A percentile compares a stretch with the other conserved stretches of the same genome.
Conservation (phyloP, 1,140 invertebrate genomes). For the Heliconius congener region DNA sequence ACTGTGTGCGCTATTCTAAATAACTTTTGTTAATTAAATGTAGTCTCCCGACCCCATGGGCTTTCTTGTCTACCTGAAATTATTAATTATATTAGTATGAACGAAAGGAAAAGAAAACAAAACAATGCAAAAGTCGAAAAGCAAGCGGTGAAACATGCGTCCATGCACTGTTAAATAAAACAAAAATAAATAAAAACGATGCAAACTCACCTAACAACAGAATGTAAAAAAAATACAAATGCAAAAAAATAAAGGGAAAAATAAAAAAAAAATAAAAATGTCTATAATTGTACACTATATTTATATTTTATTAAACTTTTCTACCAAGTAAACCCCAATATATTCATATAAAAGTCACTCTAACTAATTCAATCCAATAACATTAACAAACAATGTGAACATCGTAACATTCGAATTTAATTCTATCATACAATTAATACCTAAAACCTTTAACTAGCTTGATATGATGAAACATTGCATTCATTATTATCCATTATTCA, state of each 20-base stretch:
- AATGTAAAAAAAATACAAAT: constrained; percentile 31
- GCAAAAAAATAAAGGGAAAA: constrained; percentile 35
- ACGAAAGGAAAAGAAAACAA: constrained; percentile 63
- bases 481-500: constrained; percentile 47
- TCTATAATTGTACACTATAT: constrained; percentile 62
- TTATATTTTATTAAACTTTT: constrained; percentile 79
- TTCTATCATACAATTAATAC: constrained; percentile 63
- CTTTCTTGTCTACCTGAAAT: constrained; percentile 79
- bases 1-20: constrained; percentile 56
- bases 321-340: constrained; percentile 81
- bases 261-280: constrained; percentile 59
- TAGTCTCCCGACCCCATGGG: constrained; percentile 76
- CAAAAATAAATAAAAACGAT: constrained; percentile 28
- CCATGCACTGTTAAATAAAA: constrained; percentile 52
- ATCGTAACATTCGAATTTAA: constrained; percentile 62
- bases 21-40: constrained; percentile 74
- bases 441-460: constrained; percentile 62
- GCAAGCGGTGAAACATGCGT: constrained; percentile 65
- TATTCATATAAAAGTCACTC: constrained; percentile 81
- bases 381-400: constrained; percentile 79
- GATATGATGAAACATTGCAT: constrained; percentile 71
- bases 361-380: constrained; percentile 75
- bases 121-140: constrained; percentile 53
- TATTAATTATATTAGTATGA: constrained; percentile 81
- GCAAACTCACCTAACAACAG: constrained; percentile 42